A percentile compares a stretch with the other conserved stretches of the same genome.
These are phyloP conservation scores for Mionectes olivaceus DNA, from an alignment of 2,797 vertebrate genomes.

Conservation along the genomic window DNA sequence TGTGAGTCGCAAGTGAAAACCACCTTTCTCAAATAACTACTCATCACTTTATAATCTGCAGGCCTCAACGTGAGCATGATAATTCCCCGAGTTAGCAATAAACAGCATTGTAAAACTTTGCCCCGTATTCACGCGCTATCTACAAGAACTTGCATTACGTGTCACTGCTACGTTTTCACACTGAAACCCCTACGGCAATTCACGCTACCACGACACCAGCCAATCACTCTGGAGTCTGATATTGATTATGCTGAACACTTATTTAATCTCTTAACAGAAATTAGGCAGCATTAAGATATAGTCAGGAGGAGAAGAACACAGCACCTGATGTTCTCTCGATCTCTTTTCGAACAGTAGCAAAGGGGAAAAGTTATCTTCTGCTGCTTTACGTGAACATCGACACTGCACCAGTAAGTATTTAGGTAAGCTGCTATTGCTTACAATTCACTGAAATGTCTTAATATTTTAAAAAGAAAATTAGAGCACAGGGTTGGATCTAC, in stretches of 20 bases:
- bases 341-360: not conserved
- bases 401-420: conserved; percentile 17
- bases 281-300: conserved; percentile 45
- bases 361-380: not conserved
- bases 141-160: conserved; percentile 56
- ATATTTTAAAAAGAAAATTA: not conserved
- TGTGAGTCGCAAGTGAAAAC: conserved; percentile 30
- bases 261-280: conserved; percentile 74
- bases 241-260: conserved; percentile 64
- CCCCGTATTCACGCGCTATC: conserved; percentile 72
- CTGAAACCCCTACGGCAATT: conserved; percentile 33
- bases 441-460: not conserved
- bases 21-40: conserved; percentile 72
- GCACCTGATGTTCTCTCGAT: not conserved
- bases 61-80: conserved; percentile 51
- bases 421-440: conserved; percentile 39
- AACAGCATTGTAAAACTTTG: conserved; percentile 81
- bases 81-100: conserved; percentile 71
- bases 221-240: conserved; percentile 70
- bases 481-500: not conserved
- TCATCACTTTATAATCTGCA: conserved; percentile 74
- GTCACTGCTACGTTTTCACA: conserved; percentile 52
- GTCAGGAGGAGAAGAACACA: conserved; percentile 37
- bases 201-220: conserved; percentile 63
- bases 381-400: not conserved